phyloP scores from a whole-genome alignment of 2,113 vertebrate genomes.

The Ictidomys tridecemlineatus region DNA sequence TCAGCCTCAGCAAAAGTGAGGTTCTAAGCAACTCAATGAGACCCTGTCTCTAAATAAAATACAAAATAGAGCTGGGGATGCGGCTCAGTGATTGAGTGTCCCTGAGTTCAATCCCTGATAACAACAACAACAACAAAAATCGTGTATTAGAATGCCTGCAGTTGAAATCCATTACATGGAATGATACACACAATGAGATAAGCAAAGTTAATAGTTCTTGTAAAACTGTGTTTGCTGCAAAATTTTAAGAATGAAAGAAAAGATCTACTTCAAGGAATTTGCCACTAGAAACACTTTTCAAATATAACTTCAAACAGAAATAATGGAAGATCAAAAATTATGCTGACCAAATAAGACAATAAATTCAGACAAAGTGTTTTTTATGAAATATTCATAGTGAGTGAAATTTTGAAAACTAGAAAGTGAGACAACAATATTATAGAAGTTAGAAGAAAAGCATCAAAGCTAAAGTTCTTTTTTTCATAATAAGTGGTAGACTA shows the following conservation, averaged over 20 bases:
- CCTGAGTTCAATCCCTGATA: no score
- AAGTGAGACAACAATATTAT: neutral
- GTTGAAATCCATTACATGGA: neutral
- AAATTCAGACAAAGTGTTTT: neutral
- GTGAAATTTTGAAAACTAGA: neutral
- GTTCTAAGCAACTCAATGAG: no score
- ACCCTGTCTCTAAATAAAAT: no score
- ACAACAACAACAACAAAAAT: no score
- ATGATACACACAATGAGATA: neutral
- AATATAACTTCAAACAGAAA: neutral
- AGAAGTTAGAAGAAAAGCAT: neutral
- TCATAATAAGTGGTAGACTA: accelerated
- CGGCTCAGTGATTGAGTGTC: no score
- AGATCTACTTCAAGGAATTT: neutral
- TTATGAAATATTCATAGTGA: neutral
- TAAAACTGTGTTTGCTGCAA: neutral
- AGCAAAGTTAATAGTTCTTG: neutral
- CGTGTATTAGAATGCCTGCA: neutral
- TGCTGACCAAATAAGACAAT: neutral
- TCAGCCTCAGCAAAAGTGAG: no score
- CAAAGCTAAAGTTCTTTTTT: neutral
- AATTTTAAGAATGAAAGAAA: neutral
- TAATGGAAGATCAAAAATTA: neutral
- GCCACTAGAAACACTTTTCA: neutral
- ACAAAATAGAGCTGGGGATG: no score